Percentiles rank a stretch among this genome's conserved stretches.
These are phyloP conservation scores for Choloepus didactylus DNA, from an alignment of 2,797 vertebrate species.

Conservation along the genomic window DNA sequence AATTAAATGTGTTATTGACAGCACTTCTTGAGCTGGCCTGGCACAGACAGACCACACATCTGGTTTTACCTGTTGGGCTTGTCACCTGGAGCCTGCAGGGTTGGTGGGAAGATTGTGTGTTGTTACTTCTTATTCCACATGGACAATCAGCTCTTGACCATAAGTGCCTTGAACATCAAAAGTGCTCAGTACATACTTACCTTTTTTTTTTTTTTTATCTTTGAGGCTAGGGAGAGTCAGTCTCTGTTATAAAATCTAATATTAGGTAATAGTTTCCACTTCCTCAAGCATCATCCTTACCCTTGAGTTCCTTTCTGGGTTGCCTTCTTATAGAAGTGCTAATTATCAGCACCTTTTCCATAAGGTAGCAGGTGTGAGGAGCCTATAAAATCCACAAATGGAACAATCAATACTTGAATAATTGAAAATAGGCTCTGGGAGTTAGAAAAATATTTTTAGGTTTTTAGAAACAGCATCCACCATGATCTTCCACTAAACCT, in stretches of 20 bases:
- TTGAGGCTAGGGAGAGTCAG: background rate
- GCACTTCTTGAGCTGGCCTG: background rate
- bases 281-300: background rate
- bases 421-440: background rate
- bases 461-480: background rate
- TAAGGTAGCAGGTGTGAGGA: background rate
- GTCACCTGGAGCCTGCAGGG: background rate
- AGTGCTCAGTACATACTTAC: background rate
- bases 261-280: background rate
- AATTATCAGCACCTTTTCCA: background rate
- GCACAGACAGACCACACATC: background rate
- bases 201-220: background rate
- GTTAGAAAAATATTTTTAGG: background rate
- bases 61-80: background rate
- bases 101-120: background rate
- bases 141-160: background rate
- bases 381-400: background rate
- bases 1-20: background rate
- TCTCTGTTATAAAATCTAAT: slow-evolving; percentile 23
- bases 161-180: background rate
- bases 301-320: slow-evolving; percentile 1
- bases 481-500: background rate
- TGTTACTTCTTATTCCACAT: background rate
- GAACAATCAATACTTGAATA: slow-evolving; percentile 18
- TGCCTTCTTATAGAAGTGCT: slow-evolving; percentile 8